These are phyloP conservation scores for Antheraea pernyi DNA, from an alignment of 1,140 invertebrate genomes.

Conservation along the genomic window DNA sequence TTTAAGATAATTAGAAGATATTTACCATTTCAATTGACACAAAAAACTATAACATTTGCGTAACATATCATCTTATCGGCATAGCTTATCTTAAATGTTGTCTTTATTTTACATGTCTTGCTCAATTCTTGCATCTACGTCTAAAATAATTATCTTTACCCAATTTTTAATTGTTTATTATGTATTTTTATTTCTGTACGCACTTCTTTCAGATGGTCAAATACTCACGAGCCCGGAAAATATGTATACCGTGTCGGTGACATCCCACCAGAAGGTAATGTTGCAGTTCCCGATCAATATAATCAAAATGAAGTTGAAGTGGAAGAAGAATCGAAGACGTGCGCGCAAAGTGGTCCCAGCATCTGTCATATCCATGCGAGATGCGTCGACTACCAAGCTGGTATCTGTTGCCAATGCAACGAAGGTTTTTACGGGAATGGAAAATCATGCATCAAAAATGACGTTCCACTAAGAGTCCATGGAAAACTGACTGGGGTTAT, in stretches of 20 bases:
- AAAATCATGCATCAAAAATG: conserved; percentile 90
- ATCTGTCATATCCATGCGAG: conserved; percentile 90
- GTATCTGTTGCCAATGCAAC: conserved; percentile 94
- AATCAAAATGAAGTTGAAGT: conserved; percentile 66
- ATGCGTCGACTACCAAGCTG: conserved; percentile 89
- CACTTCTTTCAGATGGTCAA: conserved; percentile 86
- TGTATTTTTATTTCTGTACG: background rate
- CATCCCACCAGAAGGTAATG: conserved; percentile 80
- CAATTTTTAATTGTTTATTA: no score
- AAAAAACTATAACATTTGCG: no score
- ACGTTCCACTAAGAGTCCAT: conserved; percentile 89
- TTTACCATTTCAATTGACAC: no score
- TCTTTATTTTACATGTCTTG: no score
- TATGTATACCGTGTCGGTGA: conserved; percentile 92
- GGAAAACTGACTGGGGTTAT: conserved; percentile 91
- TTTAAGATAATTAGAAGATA: no score
- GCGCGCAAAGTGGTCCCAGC: conserved; percentile 80
- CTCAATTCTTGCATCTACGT: no score
- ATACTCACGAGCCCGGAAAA: conserved; percentile 89
- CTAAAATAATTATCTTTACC: no score
- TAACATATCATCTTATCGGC: no score
- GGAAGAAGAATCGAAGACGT: conserved; percentile 73
- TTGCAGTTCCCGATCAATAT: conserved; percentile 84
- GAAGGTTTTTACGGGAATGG: conserved; percentile 94
- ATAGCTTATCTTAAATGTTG: no score